Evolutionary conservation across 2,888 invertebrate species (phyloP), one percentile per base, ranked within the genome.

Genomic region (Hirtodrosophila histrioides): DNA sequence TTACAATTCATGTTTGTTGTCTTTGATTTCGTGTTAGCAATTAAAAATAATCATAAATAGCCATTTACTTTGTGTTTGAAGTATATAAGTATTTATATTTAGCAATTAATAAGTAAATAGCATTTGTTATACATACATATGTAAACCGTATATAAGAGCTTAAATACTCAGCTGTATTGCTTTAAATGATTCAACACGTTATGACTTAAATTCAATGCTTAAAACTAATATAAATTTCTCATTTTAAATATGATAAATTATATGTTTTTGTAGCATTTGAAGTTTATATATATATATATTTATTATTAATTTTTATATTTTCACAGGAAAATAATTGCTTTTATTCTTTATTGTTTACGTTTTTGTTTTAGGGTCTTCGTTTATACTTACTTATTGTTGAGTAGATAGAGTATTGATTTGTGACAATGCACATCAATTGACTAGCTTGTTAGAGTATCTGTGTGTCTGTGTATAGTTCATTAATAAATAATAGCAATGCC

Each of bases 321-420:
- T 79, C 80, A 33, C 51, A 60, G 58, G 86, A 72, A 88, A 89
- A 88, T 77, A 89, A 89, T 89, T 89, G 88, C 88, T 89, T 89
- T 81, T 75, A 62, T 63, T 57, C 35, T 40, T 85, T 85, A 85
- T 85, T 85, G 79, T 84, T 56, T 62, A 73, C 57, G 69, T 75
- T 75, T 62, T 37, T 64, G 49, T 35, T 45, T 55, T 54, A 36
- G 27, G 51, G 37, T 60, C 36, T 56, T 10, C 48, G 11, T 37
- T 56, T 27, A 67, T 85, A 78, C 79, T 85, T 80, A 85, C 69
- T 69, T 56, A 58, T 56, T 49, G 46, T 56, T 67, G 56, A 46
- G 56, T 63, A 62, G 39, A 63, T 45, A 54, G 43, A 73, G 48
- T 75, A 71, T 71, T 71, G 64, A 60, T 56, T 60, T 67, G 80